Base-by-base conservation (phyloP, 2,888 invertebrate species). In the Stenichneumon culpator region DNA sequence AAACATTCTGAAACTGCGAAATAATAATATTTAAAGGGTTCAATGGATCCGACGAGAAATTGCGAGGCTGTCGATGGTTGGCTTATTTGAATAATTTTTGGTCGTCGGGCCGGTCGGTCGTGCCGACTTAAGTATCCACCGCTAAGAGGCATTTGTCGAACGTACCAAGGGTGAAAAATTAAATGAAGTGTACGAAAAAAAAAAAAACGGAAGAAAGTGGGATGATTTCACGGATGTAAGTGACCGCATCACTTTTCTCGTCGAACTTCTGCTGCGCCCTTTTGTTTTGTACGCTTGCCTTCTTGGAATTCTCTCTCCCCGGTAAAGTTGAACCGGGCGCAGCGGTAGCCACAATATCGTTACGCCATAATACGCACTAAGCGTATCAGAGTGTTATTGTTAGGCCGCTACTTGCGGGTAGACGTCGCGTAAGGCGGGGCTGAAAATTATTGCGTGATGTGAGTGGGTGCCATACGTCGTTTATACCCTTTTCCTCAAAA, bases 331-430 rank as follows among this genome's bases (percentile, higher is more conserved):
- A 75, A 14, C 14, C 75, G 32, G 79, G 63, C 19, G 28, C 68
- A 70, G 80, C 83, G 69, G 67, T 77, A 69, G 86, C 78, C 83
- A 83, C 82, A 82, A 82, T 74, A 85, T 82, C 54, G 69, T 70
- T 63, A 69, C 68, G 72, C 36, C 36, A 83, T 79, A 77, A 67
- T 52, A 79, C 79, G 79, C 67, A 75, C 79, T 52, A 22, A n/a
- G 25, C 52, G 28, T 54, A 70, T 47, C 39, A 25, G 36, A 68
- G 60, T 78, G 73, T 82, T 68, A 81, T 82, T 72, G 69, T 68
- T 39, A 70, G 57, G 63, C 70, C 44, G 36, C 60, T 79, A 52
- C 25, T 57, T 22, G 57, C 57, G 22, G 57, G 57, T 11, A 57
- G 11, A 22, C 2, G 25, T n/a, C 3, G 57, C 14, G 57, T 57